Base-by-base conservation (phyloP, 2,888 invertebrate species). In the Conus canariensis region DNA sequence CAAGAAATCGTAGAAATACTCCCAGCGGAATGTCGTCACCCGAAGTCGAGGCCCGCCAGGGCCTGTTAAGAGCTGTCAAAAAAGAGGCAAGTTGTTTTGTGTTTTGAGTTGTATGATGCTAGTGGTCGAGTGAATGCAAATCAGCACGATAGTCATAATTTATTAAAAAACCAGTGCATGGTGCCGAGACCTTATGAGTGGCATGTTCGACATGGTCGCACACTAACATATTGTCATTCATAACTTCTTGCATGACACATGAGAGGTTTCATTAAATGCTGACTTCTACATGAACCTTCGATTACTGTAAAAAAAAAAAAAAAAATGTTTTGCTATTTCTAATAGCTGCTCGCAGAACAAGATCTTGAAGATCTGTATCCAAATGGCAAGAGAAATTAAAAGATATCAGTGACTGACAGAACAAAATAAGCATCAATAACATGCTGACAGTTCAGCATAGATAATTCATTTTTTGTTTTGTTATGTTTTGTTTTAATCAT, bases 11-110 rank as follows among this genome's bases (percentile, higher is more conserved):
- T n/a, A 58, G 80, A 85, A 56, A 70, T 56, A 89, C 67, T 22
- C 19, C 45, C 67, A 89, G 45, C 56, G 56, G 22, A 19, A 87
- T 90, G 90, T 90, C 87, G 87, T 74, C 90, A 22, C 22, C 74
- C 94, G 95, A 95, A 92, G 92, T 93, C 77, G 95, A 95, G 94
- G 98, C 95, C 97, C 97, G 96, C 96, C 98, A 98, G 95, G 97
- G 97, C 94, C 97, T 98, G 93, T 98, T 98, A 92, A 97, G 97
- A 88, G 97, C 97, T 92, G 98, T 98, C 86, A 98, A 98, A 96
- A 98, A 98, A 96, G 98, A 97, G 96, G 97, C 97, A 94, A 95
- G 96, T 90, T 64, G 58, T 59, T 22, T 60, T 87, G 58, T 58
- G 60, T 56, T 86, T 22, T n/a, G 64, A 45, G 56, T 85, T 77